Evolutionary conservation across 2,113 vertebrate genomes (phyloP).

Genomic region (Leptodactylus fuscus): DNA sequence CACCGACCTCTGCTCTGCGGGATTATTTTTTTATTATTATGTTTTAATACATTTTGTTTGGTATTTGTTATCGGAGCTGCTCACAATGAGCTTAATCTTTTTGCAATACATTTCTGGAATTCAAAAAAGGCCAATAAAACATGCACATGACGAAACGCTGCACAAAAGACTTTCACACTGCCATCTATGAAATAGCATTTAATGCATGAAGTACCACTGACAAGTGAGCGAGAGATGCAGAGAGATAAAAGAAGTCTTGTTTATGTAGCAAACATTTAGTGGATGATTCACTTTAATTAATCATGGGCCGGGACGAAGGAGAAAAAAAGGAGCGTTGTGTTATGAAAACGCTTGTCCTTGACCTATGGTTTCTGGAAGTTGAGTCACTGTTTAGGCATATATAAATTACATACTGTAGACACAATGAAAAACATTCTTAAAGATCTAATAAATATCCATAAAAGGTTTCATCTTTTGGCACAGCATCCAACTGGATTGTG

Average conservation of each 20-base stretch:
- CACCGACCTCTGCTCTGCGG: conserved; percentile 19
- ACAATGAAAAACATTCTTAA: background rate
- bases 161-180: conserved; percentile 4
- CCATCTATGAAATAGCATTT: conserved; percentile 33
- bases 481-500: background rate
- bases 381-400: background rate
- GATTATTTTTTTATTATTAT: conserved; percentile 42
- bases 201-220: background rate
- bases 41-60: conserved; percentile 37
- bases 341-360: background rate
- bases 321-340: background rate
- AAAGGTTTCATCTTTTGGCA: background rate
- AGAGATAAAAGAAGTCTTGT: background rate
- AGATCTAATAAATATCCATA: background rate
- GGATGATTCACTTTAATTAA: conserved; percentile 16
- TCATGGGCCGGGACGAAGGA: background rate
- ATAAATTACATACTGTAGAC: background rate
- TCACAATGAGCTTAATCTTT: conserved; percentile 38
- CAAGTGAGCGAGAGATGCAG: background rate
- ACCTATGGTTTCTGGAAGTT: background rate
- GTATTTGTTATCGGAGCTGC: conserved; percentile 26
- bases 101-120: conserved; percentile 36
- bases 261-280: background rate
- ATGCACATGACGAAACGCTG: background rate
- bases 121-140: conserved; percentile 32